These are phyloP conservation scores for Chelonia mydas DNA, from an alignment of 2,797 vertebrate species.

Conservation along the genomic window DNA sequence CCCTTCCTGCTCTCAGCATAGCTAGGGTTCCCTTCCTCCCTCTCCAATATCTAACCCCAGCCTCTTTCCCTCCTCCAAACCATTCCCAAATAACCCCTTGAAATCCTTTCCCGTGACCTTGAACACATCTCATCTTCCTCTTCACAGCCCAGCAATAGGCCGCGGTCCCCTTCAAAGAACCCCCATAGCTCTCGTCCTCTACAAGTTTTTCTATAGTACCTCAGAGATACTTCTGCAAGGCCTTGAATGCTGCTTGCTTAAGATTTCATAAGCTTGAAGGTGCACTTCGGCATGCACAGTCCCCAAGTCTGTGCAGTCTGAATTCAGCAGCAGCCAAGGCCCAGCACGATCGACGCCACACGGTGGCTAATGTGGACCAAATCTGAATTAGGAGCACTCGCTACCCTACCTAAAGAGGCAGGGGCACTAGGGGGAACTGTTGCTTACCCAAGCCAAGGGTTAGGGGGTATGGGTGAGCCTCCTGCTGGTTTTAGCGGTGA, in stretches of 20 bases:
- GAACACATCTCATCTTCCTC: background rate
- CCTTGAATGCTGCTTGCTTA: background rate
- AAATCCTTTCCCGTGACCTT: background rate
- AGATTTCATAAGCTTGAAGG: background rate
- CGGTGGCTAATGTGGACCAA: background rate
- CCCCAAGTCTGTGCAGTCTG: accelerated
- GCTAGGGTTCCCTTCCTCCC: background rate
- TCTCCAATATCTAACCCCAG: background rate
- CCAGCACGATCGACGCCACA: background rate
- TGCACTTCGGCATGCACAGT: background rate
- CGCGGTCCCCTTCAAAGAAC: background rate
- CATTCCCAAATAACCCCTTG: background rate
- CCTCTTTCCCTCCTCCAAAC: background rate
- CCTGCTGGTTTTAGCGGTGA: background rate
- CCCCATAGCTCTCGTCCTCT: background rate
- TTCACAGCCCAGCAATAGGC: background rate
- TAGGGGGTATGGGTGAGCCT: background rate
- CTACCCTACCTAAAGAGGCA: background rate
- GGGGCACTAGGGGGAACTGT: background rate
- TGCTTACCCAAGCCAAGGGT: background rate
- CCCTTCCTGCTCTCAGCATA: background rate
- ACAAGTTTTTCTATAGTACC: background rate
- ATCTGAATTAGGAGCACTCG: background rate
- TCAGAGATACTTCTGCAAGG: background rate
- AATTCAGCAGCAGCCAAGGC: background rate